Evolutionary conservation across 2,113 vertebrate genomes (phyloP).

Genomic region (Seriola rivoliana): DNA sequence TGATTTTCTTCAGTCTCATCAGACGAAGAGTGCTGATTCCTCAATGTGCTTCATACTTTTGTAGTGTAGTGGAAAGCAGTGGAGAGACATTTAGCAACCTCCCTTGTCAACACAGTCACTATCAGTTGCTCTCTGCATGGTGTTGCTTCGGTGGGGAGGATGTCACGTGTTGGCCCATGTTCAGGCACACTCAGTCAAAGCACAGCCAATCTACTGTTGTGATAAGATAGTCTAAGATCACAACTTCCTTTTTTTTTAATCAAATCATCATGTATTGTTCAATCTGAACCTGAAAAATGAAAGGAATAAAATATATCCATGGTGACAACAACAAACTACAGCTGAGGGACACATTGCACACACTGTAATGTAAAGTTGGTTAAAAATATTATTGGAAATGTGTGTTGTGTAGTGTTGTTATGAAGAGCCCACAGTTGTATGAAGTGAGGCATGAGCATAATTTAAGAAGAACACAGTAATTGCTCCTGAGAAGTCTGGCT

Average conservation of each 20-base stretch:
- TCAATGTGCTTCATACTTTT: neutral
- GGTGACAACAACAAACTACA: neutral
- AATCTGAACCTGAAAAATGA: neutral
- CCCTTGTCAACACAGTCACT: neutral
- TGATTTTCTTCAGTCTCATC: conserved; percentile 1
- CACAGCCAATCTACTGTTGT: conserved; percentile 42
- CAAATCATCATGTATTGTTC: neutral
- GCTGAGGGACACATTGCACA: neutral
- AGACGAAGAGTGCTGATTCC: neutral
- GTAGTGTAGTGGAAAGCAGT: neutral
- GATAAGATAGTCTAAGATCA: conserved; percentile 56
- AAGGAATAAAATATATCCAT: neutral
- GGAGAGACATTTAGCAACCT: neutral
- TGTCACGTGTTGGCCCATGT: conserved; percentile 52
- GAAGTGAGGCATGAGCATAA: neutral
- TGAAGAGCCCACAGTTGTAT: neutral
- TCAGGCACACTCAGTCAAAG: conserved; percentile 28
- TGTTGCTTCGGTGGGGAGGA: conserved; percentile 26
- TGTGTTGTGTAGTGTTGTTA: neutral
- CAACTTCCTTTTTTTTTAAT: conserved; percentile 9
- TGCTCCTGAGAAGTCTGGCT: neutral
- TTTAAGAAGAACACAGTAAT: neutral
- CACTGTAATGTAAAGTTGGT: neutral
- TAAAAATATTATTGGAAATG: neutral
- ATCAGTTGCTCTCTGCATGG: conserved; percentile 4